Percentiles rank a stretch among this genome's conserved stretches.
Conservation (phyloP, 1,140 invertebrate species). For the Diabrotica virgifera region DNA sequence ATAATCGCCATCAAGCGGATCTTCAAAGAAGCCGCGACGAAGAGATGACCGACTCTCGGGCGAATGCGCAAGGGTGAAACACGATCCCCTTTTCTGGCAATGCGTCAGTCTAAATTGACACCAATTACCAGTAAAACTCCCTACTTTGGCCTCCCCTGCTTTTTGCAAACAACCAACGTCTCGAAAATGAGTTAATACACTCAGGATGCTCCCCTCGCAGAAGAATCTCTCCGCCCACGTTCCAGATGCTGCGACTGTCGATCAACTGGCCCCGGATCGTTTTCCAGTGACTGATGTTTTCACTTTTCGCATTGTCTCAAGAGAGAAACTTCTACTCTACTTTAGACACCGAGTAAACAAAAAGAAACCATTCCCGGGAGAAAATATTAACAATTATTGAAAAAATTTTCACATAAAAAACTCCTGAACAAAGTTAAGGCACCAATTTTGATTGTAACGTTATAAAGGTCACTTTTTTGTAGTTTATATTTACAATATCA, state of each 20-base stretch:
- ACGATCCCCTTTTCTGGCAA: constrained; percentile 44
- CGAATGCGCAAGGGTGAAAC: constrained; percentile 41
- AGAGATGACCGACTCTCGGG: constrained; percentile 10
- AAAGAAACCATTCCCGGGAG: no score
- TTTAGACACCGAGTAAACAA: no score
- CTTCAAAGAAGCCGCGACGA: constrained; percentile 22
- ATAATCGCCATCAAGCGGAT: constrained; percentile 8
- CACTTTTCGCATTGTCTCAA: no score
- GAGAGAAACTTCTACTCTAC: no score
- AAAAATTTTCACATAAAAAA: no score
- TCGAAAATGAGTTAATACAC: constrained; percentile 49
- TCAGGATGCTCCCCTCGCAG: constrained; percentile 29
- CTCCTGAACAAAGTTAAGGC: no score
- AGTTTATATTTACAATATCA: no score
- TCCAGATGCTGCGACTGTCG: constrained; percentile 20
- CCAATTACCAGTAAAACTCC: constrained; percentile 69
- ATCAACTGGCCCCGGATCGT: constrained; percentile 27
- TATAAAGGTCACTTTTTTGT: no score
- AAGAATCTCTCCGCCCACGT: constrained; percentile 17
- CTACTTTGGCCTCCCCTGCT: constrained; percentile 47
- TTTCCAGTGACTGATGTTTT: constrained; percentile 8
- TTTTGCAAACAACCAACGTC: constrained; percentile 47
- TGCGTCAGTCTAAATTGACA: constrained; percentile 61
- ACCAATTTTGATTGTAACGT: no score
- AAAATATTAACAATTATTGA: no score